Base-by-base conservation (phyloP, 2,888 invertebrate genomes). In the Tachina lurida region DNA sequence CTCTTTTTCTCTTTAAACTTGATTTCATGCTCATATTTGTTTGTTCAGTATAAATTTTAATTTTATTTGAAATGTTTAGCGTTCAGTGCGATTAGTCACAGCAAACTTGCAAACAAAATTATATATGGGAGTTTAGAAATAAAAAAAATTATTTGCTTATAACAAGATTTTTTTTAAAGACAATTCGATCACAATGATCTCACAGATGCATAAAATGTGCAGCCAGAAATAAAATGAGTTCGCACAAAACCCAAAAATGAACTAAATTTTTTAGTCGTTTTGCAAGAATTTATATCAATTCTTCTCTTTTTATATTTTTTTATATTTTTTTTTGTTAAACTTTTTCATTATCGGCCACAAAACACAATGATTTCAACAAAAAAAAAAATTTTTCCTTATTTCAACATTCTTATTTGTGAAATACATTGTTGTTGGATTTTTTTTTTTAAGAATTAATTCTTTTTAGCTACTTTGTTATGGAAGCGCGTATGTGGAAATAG, bases 31-130 rank as follows among this genome's bases (percentile, higher is more conserved):
- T n/a, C n/a, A n/a, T 49, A 3, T 39, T 31, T 62, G 3, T 10
- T 60, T 56, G 47, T n/a, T 49, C n/a, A 67, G 49, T 17, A 60
- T 58, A 63, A 63, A 71, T 43, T 62, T 41, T 8, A 80, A 56
- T 52, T 52, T 62, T 47, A 45, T 63, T 22, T 47, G 74, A 81
- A 60, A 63, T 75, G 68, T 81, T 62, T 75, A 54, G 45, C 47
- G 68, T 81, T 39, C 68, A 75, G 22, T 62, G 75, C 68, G 75
- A 81, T 81, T 81, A 75, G 81, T 81, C 81, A 81, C 75, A 81
- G 62, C 60, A 68, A 7, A 68, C 31, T 70, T 62, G 45, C 10
- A 60, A 74, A 19, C 43, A 68, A 68, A 60, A 43, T 3, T 41
- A 71, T 41, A 71, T 19, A 67, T 43, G 5, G 41, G 22, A 73